Base-by-base conservation (phyloP, 2,888 invertebrate genomes). In the Ochropleura plecta region DNA sequence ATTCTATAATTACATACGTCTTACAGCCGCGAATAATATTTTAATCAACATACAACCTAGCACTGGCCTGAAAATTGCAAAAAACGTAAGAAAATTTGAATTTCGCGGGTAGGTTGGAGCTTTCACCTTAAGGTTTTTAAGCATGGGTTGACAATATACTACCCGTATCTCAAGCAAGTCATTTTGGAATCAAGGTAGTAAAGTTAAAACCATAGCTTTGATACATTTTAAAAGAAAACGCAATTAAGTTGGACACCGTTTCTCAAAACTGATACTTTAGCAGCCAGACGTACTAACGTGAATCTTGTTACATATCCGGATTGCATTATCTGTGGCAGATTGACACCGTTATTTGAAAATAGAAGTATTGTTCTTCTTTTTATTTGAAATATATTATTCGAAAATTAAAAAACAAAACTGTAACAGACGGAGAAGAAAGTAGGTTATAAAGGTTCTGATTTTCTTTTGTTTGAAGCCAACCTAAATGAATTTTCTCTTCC, bases 231-330 rank as follows among this genome's bases (percentile, higher is more conserved):
- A 76, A 64, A 76, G 0, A 51, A n/a, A 18, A 66, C 55, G 59
- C 60, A 48, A 48, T 73, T 20, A 70, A 30, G 64, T 51, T 51
- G 2, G 67, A 62, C 20, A 71, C 20, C 10, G 42, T 66, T 46
- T 69, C 49, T 30, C 42, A 78, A 42, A 77, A 16, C 10, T 59
- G 70, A 70, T 51, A 77, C 70, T 42, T 48, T 3, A 55, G 12
- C 55, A 49, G 48, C 55, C 48, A 44, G 46, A 51, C 57, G 59
- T 57, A 67, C 40, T 12, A 46, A 67, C n/a, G 9, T 55, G 66
- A 60, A 20, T 73, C 59, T 60, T 44, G 60, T 81, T 73, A 66
- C 57, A 75, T 63, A 79, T 79, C 80, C 79, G 80, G 66, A 74
- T 46, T n/a, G 40, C 53, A 20, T 70, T 66, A 59, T 59, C 57